Evolutionary conservation across 2,113 vertebrate species (phyloP).

Genomic region (Carollia perspicillata): DNA sequence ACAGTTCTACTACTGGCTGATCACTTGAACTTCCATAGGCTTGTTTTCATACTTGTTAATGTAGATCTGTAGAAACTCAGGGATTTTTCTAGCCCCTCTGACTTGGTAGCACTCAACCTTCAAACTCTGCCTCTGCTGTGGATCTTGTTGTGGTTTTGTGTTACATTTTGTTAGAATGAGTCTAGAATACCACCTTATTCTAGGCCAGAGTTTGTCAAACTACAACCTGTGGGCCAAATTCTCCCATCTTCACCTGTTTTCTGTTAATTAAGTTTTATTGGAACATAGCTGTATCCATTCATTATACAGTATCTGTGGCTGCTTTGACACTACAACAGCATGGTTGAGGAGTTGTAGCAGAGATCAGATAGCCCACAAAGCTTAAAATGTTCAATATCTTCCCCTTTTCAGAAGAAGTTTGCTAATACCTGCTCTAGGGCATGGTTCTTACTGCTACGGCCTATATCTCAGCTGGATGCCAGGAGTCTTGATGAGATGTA

Average conservation of each 20-base stretch:
- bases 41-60: neutral
- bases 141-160: neutral
- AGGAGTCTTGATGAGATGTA: neutral
- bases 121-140: neutral
- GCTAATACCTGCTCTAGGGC: neutral
- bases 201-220: neutral
- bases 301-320: neutral
- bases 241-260: neutral
- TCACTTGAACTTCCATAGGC: neutral
- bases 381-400: neutral
- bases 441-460: neutral
- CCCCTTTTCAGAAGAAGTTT: neutral
- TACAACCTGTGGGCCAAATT: neutral
- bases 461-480: neutral
- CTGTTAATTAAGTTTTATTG: neutral
- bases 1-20: neutral
- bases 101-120: neutral
- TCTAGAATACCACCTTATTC: neutral
- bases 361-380: neutral
- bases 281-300: neutral
- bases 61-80: neutral
- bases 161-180: neutral
- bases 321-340: neutral
- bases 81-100: neutral
- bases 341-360: neutral